Base-by-base conservation (phyloP, 53 echinoderm and acorn worm species). In the Crossaster papposus region DNA sequence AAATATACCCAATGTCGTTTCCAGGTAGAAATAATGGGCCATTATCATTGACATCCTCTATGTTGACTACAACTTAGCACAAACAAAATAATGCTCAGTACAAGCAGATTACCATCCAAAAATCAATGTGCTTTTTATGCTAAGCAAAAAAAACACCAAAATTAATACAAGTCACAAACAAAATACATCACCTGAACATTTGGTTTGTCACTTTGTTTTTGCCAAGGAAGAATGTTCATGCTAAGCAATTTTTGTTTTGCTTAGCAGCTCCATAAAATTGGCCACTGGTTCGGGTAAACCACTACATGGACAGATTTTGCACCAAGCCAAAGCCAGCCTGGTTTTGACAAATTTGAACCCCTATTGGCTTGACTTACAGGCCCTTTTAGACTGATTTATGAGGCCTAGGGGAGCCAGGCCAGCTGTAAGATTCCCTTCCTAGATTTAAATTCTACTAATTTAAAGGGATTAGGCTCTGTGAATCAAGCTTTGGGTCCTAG, bases 11-110 rank as follows among this genome's bases (percentile, higher is more conserved):
- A 20, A 90, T 81, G 17, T 94, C 93, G 54, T 91, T 86, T 64
- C 89, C 93, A 2, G 94, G 94, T 22, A 72, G 38, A 26, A 96
- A 95, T 44, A 93, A 71, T 4, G 98, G 98, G 3, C 95, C 95
- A 72, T 98, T 98, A 70, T 98, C 98, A 72, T 98, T 98, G 76
- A 96, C 89, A 87, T 98, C 98, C n/a, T 93, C 93, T 64, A 96
- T 29, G 30, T 80, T 77, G 30, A 98, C 83, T n/a, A 88, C 79
- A 2, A 98, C 96, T 52, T 91, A 10, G 13, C 53, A 52, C 53
- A 52, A 52, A 7, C 53, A 52, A 7, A 7, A 52, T 52, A 7
- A 10, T 52, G 53, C 13, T 52, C 53, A 52, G 13, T 52, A 7
- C 53, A 10, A 52, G 53, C n/a, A n/a, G n/a, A n/a, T n/a, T n/a